Evolutionary conservation across 1,140 invertebrate genomes (phyloP).

Genomic region (Lepidurus packardi): DNA sequence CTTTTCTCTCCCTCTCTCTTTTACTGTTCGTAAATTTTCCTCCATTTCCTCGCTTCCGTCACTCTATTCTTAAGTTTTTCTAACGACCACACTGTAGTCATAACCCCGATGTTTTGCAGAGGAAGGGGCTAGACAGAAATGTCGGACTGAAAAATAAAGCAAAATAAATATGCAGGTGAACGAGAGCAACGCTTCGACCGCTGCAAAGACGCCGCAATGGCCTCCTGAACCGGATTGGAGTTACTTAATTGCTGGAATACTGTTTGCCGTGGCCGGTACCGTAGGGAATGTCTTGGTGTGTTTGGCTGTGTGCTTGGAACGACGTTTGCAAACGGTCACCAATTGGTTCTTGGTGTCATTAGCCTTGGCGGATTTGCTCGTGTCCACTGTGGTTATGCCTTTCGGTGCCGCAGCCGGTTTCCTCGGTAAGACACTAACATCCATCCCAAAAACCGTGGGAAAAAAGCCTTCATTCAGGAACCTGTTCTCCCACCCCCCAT

Average conservation of each 20-base stretch:
- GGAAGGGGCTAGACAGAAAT: neutral
- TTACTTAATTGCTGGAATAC: constrained; percentile 60
- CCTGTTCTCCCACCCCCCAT: constrained; percentile 6
- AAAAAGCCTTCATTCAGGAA: constrained; percentile 32
- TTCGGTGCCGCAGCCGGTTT: constrained; percentile 78
- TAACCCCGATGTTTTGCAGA: too few relatives aligned
- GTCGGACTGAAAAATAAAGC: neutral
- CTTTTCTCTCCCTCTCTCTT: neutral
- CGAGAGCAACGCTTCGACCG: neutral
- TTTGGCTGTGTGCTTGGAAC: constrained; percentile 76
- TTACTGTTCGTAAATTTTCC: too few relatives aligned
- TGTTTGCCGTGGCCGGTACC: constrained; percentile 78
- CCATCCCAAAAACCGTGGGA: constrained; percentile 2
- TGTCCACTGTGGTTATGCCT: constrained; percentile 85
- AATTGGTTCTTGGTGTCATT: constrained; percentile 91
- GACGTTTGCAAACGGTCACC: constrained; percentile 81
- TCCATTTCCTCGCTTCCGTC: too few relatives aligned
- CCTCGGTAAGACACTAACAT: constrained; percentile 60
- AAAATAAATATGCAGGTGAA: neutral
- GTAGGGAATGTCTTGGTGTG: constrained; percentile 89
- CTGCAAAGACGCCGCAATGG: neutral
- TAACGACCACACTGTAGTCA: too few relatives aligned
- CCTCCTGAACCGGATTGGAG: neutral
- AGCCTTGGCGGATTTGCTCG: constrained; percentile 86
- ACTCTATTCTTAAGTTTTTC: too few relatives aligned